phyloP scores from a whole-genome alignment of 2,797 vertebrate genomes.

The Sebastes vulpes region DNA sequence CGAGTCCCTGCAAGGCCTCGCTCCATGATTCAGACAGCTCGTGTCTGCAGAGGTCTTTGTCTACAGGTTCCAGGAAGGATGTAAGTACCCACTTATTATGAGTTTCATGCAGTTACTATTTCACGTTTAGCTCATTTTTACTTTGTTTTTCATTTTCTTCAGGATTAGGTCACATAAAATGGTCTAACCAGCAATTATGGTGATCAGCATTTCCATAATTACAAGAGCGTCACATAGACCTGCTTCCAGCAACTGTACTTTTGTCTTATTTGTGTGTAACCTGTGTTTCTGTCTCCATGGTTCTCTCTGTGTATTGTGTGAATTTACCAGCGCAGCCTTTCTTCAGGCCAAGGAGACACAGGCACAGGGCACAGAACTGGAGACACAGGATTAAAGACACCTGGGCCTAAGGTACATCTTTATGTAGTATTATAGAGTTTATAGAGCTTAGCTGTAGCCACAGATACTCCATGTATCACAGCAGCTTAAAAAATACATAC shows the following conservation, averaged over 20 bases:
- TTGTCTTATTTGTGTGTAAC: slow-evolving; percentile 27
- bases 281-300: slow-evolving; percentile 45
- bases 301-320: slow-evolving; percentile 21
- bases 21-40: slow-evolving; percentile 23
- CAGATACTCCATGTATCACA: slow-evolving; percentile 1
- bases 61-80: slow-evolving; percentile 42
- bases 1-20: slow-evolving; percentile 38
- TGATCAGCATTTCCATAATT: slow-evolving; percentile 62
- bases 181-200: slow-evolving; percentile 52
- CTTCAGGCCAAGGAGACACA: slow-evolving; percentile 24
- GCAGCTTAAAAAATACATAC: slow-evolving; percentile 6
- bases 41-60: slow-evolving; percentile 27
- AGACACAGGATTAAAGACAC: slow-evolving; percentile 30
- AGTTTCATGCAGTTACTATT: slow-evolving; percentile 38
- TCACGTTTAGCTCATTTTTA: slow-evolving; percentile 46
- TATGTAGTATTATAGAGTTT: not conserved
- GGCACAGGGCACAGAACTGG: not conserved
- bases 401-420: slow-evolving; percentile 46
- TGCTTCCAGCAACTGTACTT: slow-evolving; percentile 30
- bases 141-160: slow-evolving; percentile 53
- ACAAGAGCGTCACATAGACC: slow-evolving; percentile 17
- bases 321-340: slow-evolving; percentile 23
- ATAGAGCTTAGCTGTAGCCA: slow-evolving; percentile 13
- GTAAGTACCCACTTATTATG: slow-evolving; percentile 45
- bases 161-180: slow-evolving; percentile 53